These are phyloP conservation scores for Drosophila malerkotliana DNA, from an alignment of 1,140 invertebrate species.

Conservation along the genomic window DNA sequence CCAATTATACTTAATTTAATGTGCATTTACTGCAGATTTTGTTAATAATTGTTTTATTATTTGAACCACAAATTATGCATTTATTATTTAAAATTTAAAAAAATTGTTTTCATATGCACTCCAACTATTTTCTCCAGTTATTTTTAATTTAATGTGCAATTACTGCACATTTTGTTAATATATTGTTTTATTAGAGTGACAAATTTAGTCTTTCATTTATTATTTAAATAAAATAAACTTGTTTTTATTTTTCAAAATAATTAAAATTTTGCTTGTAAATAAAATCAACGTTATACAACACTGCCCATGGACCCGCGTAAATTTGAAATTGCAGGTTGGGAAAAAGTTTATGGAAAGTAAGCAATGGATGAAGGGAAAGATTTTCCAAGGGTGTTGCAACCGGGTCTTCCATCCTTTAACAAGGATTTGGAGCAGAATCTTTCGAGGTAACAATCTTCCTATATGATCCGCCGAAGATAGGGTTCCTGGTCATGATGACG, in stretches of 20 bases:
- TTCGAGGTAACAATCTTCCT: too few species aligned
- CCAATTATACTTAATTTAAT: not conserved
- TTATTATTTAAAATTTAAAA: not conserved
- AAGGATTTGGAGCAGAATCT: too few species aligned
- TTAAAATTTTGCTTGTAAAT: not conserved
- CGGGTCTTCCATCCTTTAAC: too few species aligned
- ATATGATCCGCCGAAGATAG: too few species aligned
- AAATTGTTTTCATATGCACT: not conserved
- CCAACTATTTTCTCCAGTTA: not conserved
- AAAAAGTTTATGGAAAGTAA: not conserved
- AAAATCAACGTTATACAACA: not conserved
- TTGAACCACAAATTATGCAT: not conserved
- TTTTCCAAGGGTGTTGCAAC: too few species aligned
- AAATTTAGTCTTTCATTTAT: not conserved
- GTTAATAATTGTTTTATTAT: not conserved
- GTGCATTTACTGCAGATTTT: not conserved
- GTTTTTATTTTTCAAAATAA: not conserved
- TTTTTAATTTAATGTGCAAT: not conserved
- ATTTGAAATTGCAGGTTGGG: not conserved
- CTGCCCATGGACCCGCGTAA: not conserved
- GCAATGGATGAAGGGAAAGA: not conserved
- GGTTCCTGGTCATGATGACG: too few species aligned
- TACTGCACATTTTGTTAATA: not conserved
- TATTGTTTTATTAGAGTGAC: not conserved
- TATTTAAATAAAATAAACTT: not conserved